Conservation (phyloP, 2,797 vertebrate species). For the Cynopterus sphinx region DNA sequence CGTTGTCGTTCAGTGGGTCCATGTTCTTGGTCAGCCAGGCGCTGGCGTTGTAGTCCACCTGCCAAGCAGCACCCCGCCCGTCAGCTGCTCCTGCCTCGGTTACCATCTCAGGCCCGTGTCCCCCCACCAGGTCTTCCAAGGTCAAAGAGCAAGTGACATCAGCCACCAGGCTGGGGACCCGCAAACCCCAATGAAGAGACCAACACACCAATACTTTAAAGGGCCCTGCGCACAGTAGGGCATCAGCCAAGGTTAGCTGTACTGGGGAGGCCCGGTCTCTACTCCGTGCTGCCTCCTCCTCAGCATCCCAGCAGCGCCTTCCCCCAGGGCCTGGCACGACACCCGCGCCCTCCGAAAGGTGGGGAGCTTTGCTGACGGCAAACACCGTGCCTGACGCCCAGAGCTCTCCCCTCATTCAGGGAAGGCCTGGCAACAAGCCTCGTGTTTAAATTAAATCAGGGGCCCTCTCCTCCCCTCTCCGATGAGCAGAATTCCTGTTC, state of each 20-base stretch:
- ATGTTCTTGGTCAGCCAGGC: slow-evolving; percentile 99
- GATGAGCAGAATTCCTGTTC: not conserved
- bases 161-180: not conserved
- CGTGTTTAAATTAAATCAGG: not conserved
- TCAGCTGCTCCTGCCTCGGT: slow-evolving; percentile 4
- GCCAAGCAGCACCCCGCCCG: not conserved
- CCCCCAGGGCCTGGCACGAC: not conserved
- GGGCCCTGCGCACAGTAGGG: not conserved
- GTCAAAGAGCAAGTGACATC: not conserved
- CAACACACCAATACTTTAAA: not conserved
- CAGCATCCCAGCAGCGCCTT: not conserved
- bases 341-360: rapidly evolving
- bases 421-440: not conserved
- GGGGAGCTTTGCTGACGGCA: not conserved
- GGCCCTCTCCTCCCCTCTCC: not conserved
- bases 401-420: not conserved
- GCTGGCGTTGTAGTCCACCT: slow-evolving; percentile 96
- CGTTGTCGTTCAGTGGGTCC: slow-evolving; percentile 98
- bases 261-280: not conserved
- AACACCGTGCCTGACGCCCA: not conserved
- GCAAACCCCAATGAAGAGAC: not conserved
- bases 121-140: rapidly evolving
- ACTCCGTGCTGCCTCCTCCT: not conserved
- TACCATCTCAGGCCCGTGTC: not conserved
- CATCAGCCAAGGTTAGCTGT: not conserved